phyloP scores from a whole-genome alignment of 37 sponge, comb jelly and placozoan genomes.

The Halisarca cf. caerulea region DNA sequence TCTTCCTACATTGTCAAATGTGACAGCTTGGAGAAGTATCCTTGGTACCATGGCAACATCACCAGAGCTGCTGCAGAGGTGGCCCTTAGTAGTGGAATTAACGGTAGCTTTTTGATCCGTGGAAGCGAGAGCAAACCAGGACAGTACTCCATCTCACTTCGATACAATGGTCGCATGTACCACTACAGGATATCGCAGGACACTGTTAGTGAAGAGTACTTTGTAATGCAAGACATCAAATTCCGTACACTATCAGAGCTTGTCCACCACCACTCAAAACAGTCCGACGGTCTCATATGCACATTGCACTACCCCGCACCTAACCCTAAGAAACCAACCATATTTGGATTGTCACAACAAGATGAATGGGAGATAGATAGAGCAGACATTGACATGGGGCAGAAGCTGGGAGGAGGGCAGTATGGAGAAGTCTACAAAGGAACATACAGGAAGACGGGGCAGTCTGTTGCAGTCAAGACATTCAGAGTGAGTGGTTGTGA shows the following conservation, averaged over 20 bases:
- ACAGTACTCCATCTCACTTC: slow-evolving; percentile 94
- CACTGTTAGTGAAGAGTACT: slow-evolving; percentile 47
- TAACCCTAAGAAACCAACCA: slow-evolving; percentile 85
- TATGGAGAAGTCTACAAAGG: slow-evolving; percentile 98
- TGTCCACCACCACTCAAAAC: slow-evolving; percentile 88
- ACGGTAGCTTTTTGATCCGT: slow-evolving; percentile 92
- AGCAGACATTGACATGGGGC: slow-evolving; percentile 86
- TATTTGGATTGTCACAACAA: slow-evolving; percentile 81
- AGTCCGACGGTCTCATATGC: slow-evolving; percentile 87
- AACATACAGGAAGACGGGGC: slow-evolving; percentile 46
- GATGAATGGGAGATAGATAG: slow-evolving; percentile 96
- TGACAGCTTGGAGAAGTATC: slow-evolving; percentile 91
- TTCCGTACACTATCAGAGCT: slow-evolving; percentile 81
- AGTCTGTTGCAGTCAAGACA: slow-evolving; percentile 67
- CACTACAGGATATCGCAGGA: slow-evolving; percentile 88
- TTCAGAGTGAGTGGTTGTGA: slow-evolving; percentile 48
- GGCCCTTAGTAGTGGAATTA: slow-evolving; percentile 86
- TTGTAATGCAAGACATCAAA: slow-evolving; percentile 73
- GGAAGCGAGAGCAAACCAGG: slow-evolving; percentile 97
- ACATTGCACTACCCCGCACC: slow-evolving; percentile 91
- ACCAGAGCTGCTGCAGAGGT: slow-evolving; percentile 92
- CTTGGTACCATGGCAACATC: slow-evolving; percentile 95
- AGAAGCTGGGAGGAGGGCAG: slow-evolving; percentile 94
- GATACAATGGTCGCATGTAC: slow-evolving; percentile 90
- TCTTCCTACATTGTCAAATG: slow-evolving; percentile 87